Base-by-base conservation (phyloP, 2,888 invertebrate genomes). In the Lordiphosa andalusiaca region DNA sequence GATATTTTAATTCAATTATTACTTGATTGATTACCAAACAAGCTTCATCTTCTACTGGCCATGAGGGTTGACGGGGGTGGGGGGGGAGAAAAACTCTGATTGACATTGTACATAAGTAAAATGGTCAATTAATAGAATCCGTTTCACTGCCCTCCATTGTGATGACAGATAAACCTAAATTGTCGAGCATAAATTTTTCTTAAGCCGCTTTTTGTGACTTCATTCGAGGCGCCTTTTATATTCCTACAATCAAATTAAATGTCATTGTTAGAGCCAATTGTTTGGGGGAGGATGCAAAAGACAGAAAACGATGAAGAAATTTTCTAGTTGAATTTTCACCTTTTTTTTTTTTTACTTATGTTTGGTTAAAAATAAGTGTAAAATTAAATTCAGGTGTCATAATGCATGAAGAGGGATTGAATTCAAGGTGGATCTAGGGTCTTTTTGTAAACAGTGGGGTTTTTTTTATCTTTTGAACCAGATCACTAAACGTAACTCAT, bases 201-300 rank as follows among this genome's bases (percentile, higher is more conserved):
- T 72, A 52, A 5, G 50, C 46, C 35, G 48, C 9, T 36, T 64
- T 67, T 76, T 84, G 80, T 77, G 25, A 49, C 44, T 40, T 59
- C 65, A 77, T 84, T 84, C 41, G 21, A 33, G 36, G 10, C 25
- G 30, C 51, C 54, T 65, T 61, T 52, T 30, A 30, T 30, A 30
- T 30, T 30, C 30, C 9, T 10, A 62, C 39, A 69, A 19, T 41
- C 69, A 44, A 75, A 75, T 75, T 78, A 65, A 75, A 59, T 67
- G 67, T 33, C 57, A 76, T 77, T 77, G 76, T 77, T 70, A 42
- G 46, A 12, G 33, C 47, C 73, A 70, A 83, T 80, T 80, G 69
- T 39, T 39, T 21, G 6, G 19, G 40, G 33, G 40, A 37, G 23
- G 23, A 47, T n/a, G n/a, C 6, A 21, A 10, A 25, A 10, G 19